Conservation (phyloP, 1,140 invertebrate genomes). For the Octopus bimaculoides region DNA sequence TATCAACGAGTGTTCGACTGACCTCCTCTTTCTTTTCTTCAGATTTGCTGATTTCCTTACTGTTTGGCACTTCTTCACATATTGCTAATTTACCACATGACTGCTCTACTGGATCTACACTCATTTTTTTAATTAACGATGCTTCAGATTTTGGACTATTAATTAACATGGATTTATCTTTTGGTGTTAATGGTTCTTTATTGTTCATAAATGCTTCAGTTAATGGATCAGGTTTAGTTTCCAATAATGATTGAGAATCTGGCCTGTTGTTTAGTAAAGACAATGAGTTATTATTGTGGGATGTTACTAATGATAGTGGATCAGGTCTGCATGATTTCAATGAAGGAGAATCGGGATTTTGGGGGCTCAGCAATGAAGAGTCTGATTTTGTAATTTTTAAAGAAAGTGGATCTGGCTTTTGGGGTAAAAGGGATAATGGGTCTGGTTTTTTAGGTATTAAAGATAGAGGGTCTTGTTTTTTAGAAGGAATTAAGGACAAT, state of each 20-base stretch:
- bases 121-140: neutral
- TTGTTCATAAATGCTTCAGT: neutral
- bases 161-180: neutral
- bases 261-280: neutral
- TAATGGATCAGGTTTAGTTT: slow-evolving; percentile 1
- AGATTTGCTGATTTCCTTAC: no score
- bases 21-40: neutral
- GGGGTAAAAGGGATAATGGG: neutral
- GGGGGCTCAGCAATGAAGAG: neutral
- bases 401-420: neutral
- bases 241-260: neutral
- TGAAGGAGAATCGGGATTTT: neutral
- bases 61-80: no score
- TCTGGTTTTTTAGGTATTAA: neutral
- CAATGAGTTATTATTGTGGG: neutral
- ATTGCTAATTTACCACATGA: no score
- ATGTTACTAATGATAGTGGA: neutral
- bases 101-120: no score
- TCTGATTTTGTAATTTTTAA: slow-evolving; percentile 4
- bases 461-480: slow-evolving; percentile 3
- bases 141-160: neutral
- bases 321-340: neutral
- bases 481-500: neutral
- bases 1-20: neutral
- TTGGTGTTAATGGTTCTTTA: neutral